Conservation (phyloP, 2,888 invertebrate species). For the Clepsis dumicolana region DNA sequence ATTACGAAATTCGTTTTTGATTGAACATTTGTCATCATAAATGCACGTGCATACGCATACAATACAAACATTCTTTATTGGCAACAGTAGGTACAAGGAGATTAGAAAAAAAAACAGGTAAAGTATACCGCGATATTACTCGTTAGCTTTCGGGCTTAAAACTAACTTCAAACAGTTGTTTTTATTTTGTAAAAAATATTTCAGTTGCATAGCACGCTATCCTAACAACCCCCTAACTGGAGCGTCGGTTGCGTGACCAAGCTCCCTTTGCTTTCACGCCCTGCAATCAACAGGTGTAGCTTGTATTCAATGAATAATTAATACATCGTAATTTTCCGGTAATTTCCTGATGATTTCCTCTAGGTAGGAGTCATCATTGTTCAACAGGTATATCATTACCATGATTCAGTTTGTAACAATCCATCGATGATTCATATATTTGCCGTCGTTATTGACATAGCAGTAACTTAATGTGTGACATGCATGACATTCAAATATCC, state of each 20-base stretch:
- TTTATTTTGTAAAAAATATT: slow-evolving; percentile 20
- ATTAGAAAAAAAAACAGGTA: too few relatives aligned
- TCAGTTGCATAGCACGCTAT: slow-evolving; percentile 19
- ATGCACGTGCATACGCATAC: too few relatives aligned
- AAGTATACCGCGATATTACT: too few relatives aligned
- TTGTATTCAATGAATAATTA: slow-evolving; percentile 68
- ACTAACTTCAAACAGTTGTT: slow-evolving; percentile 20
- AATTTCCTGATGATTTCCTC: slow-evolving; percentile 30
- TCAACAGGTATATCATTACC: neutral
- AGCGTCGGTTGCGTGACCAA: slow-evolving; percentile 67
- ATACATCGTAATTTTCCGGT: slow-evolving; percentile 52
- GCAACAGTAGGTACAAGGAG: too few relatives aligned
- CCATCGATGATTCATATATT: slow-evolving; percentile 31
- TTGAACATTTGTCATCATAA: neutral
- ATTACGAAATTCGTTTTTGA: neutral
- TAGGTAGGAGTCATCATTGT: slow-evolving; percentile 26
- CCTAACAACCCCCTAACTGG: slow-evolving; percentile 49
- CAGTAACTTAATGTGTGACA: slow-evolving; percentile 26
- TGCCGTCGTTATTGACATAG: slow-evolving; percentile 11
- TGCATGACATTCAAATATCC: slow-evolving; percentile 22
- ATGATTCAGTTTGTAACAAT: slow-evolving; percentile 9
- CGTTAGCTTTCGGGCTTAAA: neutral
- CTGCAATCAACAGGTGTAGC: slow-evolving; percentile 72
- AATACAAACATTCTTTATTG: too few relatives aligned
- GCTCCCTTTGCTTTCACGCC: slow-evolving; percentile 57